Base-by-base conservation (phyloP, 2,113 vertebrate species). In the Engraulis encrasicolus region DNA sequence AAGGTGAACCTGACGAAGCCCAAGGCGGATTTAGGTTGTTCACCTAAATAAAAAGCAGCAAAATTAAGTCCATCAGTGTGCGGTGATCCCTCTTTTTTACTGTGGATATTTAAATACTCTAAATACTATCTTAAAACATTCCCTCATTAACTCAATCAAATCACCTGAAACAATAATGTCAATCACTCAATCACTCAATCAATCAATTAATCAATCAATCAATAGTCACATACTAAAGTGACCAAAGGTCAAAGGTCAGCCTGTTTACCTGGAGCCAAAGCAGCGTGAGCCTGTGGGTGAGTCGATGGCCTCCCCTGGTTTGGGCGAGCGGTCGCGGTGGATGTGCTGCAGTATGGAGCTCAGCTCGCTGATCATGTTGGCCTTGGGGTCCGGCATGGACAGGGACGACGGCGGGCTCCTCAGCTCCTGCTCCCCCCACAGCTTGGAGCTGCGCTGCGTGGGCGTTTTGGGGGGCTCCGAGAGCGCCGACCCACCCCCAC, bases 331-430 rank as follows among this genome's bases (percentile, higher is more conserved):
- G 88, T 98, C 97, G 88, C 97, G 95, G 93, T 97, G 99, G 95
- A 99, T 99, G 85, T 99, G 97, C 91, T 98, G 98, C 81, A 99
- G 95, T 90, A 99, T 98, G 80, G 97, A 99, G 93, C 98, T 99
- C 89, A 99, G 93, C 91, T 99, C 98, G 79, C 96, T 98, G 93
- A 99, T 98, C 18, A 99, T 97, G 27, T 96, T 97, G 87, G 96
- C 97, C 94, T 99, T 99, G 79, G 94, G 93, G 94, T 98, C 97
- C 52, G 97, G 96, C 88, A 96, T 96, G 81, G 96, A 95, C 88
- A 96, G 96, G 81, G 96, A 95, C 0, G 95, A 78, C 6, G 93
- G 92, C 4, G 94, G 96, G 91, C 96, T 97, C 89, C 95, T 96
- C 83, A 97, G 93, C 90, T 99, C 98, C 0, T 96, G 81, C 1